Conservation (phyloP, 2,888 invertebrate genomes). For the Adela reaumurella region DNA sequence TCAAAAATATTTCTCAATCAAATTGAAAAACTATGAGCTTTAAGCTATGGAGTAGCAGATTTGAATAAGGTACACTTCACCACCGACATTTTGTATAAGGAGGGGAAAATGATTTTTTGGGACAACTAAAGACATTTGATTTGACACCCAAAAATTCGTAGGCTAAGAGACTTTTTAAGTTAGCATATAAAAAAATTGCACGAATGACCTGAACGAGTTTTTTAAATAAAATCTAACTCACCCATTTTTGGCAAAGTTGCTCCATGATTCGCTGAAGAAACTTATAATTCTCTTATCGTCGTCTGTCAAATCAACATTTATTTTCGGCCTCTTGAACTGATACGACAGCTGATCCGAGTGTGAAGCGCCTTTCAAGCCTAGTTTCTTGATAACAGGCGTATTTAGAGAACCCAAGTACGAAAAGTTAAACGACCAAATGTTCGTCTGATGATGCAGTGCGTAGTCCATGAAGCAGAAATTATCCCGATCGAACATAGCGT, state of each 20-base stretch:
- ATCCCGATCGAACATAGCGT: constrained; percentile 26
- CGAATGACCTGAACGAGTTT: too few species aligned
- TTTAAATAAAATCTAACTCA: constrained; percentile 21
- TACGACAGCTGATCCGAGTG: constrained; percentile 41
- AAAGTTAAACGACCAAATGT: constrained; percentile 27
- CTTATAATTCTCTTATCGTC: constrained; percentile 24
- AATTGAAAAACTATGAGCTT: too few species aligned
- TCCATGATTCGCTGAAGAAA: constrained; percentile 28
- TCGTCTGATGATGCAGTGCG: constrained; percentile 17
- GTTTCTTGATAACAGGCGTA: constrained; percentile 26
- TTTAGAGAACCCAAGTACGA: constrained; percentile 31
- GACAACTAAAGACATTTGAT: too few species aligned
- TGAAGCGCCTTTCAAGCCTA: constrained; percentile 28
- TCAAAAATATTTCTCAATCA: too few species aligned
- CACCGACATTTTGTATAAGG: too few species aligned
- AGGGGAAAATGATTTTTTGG: too few species aligned
- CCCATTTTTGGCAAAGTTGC: constrained; percentile 37
- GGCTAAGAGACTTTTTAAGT: too few species aligned
- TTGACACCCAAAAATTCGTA: too few species aligned
- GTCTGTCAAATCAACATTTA: constrained; percentile 19
- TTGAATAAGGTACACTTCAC: too few species aligned
- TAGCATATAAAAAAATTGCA: too few species aligned
- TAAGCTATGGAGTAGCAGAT: too few species aligned
- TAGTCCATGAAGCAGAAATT: constrained; percentile 22
- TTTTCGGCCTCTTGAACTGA: constrained; percentile 28